Percentiles rank a stretch among this genome's conserved stretches.
phyloP scores from a whole-genome alignment of 2,888 invertebrate genomes.

The Diplolepis rosae region DNA sequence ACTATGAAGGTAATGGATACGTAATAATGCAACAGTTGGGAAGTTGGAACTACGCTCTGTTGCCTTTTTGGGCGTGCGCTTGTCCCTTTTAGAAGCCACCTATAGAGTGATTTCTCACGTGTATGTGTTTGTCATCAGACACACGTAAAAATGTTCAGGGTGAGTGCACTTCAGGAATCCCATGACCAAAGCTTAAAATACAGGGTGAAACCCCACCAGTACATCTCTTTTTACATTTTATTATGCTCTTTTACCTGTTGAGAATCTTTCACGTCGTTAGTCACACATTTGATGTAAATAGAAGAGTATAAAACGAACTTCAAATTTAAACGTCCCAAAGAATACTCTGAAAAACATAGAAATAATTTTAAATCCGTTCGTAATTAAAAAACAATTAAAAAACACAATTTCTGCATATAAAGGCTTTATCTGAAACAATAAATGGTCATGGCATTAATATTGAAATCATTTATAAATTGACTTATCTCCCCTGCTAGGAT shows the following conservation, averaged over 20 bases:
- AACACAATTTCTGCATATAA: too few species aligned
- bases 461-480: too few species aligned
- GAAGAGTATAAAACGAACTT: neutral
- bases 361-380: too few species aligned
- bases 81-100: conserved; percentile 25
- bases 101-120: conserved; percentile 41
- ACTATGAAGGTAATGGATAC: conserved; percentile 54
- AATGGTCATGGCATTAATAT: too few species aligned
- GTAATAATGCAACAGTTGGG: conserved; percentile 64
- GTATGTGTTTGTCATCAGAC: conserved; percentile 39
- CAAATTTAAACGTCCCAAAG: too few species aligned
- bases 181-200: conserved; percentile 31
- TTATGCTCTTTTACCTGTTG: neutral
- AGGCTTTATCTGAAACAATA: too few species aligned
- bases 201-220: neutral
- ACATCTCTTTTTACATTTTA: neutral
- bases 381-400: too few species aligned
- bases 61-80: conserved; percentile 66
- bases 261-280: neutral
- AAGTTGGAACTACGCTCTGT: conserved; percentile 72
- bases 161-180: conserved; percentile 69
- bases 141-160: conserved; percentile 64
- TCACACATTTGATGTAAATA: neutral
- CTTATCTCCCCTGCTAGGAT: too few species aligned
- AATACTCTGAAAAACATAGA: too few species aligned